phyloP scores from a whole-genome alignment of 2,113 vertebrate genomes.

The Corydoras sp. region DNA sequence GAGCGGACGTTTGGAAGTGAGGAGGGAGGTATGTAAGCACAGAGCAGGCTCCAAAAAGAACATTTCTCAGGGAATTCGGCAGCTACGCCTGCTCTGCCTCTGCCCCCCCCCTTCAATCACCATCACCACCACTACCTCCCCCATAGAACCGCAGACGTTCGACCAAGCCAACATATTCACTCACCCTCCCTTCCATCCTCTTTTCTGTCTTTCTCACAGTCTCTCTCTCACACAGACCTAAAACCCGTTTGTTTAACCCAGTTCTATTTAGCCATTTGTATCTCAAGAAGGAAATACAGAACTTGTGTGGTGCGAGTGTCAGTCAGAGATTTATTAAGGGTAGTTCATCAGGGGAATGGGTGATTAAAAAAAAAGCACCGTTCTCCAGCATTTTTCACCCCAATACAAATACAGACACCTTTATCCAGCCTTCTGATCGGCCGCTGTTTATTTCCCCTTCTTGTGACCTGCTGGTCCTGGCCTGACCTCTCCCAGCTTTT shows the following conservation, averaged over 20 bases:
- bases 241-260: neutral
- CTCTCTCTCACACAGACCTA: constrained; percentile 33
- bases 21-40: constrained; percentile 68
- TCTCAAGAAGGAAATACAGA: neutral
- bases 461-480: constrained; percentile 35
- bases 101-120: neutral
- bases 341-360: neutral
- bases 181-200: constrained; percentile 55
- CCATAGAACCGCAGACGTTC: constrained; percentile 72
- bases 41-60: constrained; percentile 71
- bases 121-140: constrained; percentile 41
- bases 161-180: constrained; percentile 69
- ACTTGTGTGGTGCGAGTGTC: neutral
- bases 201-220: constrained; percentile 35
- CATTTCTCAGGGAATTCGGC: constrained; percentile 75
- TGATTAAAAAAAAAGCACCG: too few species aligned
- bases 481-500: constrained; percentile 35
- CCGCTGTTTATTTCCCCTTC: constrained; percentile 5
- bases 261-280: neutral
- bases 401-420: constrained; percentile 3
- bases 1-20: constrained; percentile 52
- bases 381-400: too few species aligned
- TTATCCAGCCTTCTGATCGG: constrained; percentile 7
- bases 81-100: constrained; percentile 65
- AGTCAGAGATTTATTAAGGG: too few species aligned